Conservation (phyloP, 2,797 vertebrate species). For the Pipistrellus pygmaeus region DNA sequence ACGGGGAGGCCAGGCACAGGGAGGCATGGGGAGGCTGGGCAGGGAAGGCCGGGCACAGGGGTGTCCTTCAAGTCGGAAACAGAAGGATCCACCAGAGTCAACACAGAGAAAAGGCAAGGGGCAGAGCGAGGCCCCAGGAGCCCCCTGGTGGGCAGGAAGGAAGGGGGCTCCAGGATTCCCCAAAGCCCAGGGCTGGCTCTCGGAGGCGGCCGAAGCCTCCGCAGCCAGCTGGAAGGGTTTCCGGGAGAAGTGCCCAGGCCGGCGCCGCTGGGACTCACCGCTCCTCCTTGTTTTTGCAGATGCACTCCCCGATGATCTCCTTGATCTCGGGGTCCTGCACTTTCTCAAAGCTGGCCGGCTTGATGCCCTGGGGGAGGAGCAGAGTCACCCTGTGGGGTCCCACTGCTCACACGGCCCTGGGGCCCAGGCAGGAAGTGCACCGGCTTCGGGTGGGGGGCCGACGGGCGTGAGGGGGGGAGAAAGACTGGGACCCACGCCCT, state of each 20-base stretch:
- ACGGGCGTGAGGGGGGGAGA: not conserved
- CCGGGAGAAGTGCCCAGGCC: not conserved
- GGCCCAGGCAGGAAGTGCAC: not conserved
- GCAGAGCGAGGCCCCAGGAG: not conserved
- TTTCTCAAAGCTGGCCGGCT: conserved; percentile 98
- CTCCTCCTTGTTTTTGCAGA: conserved; percentile 97
- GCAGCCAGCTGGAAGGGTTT: not conserved
- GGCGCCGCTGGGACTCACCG: conserved; percentile 90
- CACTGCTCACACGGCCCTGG: not conserved
- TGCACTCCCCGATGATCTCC: conserved; percentile 99
- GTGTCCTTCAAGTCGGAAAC: not conserved
- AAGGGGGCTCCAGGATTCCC: not conserved
- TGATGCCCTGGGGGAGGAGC: conserved; percentile 93
- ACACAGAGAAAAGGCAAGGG: not conserved
- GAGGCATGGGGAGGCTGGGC: not conserved
- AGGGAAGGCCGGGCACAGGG: not conserved
- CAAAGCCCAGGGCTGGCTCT: not conserved
- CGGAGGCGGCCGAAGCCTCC: no score
- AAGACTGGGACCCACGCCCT: not conserved
- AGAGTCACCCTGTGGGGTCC: conserved; percentile 11
- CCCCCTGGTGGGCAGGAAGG: not conserved
- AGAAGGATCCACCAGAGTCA: not conserved
- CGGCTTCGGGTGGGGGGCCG: no score
- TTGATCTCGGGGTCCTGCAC: conserved; percentile 98
- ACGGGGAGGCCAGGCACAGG: fast-evolving